phyloP scores from a whole-genome alignment of 2,797 vertebrate genomes.

The Chloroceryle inda region DNA sequence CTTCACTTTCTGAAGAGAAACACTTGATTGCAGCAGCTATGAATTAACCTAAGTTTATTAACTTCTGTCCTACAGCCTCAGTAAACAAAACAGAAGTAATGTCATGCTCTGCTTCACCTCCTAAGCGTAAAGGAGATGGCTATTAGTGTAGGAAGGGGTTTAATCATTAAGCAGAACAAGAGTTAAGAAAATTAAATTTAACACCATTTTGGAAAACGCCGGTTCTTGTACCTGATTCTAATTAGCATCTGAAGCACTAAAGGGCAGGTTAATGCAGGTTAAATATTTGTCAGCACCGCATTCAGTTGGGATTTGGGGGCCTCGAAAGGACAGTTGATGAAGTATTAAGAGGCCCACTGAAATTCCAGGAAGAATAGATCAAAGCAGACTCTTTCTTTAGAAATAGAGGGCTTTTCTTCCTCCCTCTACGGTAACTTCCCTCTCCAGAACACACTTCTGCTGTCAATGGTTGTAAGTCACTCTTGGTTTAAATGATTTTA shows the following conservation, averaged over 20 bases:
- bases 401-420: neutral
- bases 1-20: constrained; percentile 1
- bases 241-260: constrained; percentile 59
- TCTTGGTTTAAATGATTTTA: neutral
- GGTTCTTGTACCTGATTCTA: constrained; percentile 39
- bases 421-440: neutral
- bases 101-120: constrained; percentile 37
- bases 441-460: neutral
- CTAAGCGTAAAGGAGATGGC: constrained; percentile 52
- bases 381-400: constrained; percentile 34
- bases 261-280: constrained; percentile 66
- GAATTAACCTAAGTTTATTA: constrained; percentile 56
- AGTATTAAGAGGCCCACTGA: neutral
- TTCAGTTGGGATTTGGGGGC: constrained; percentile 2
- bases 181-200: constrained; percentile 76
- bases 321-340: constrained; percentile 1
- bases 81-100: constrained; percentile 14
- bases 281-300: constrained; percentile 57
- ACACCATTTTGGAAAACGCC: constrained; percentile 65
- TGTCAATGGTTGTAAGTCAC: neutral
- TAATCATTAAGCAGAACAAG: constrained; percentile 72
- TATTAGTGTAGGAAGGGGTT: constrained; percentile 60
- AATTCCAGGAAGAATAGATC: constrained; percentile 54
- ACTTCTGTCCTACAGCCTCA: constrained; percentile 47
- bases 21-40: neutral